Percentiles rank a stretch among this genome's conserved stretches.
Conservation (phyloP, 2,797 vertebrate species). For the Staurois parvus region DNA sequence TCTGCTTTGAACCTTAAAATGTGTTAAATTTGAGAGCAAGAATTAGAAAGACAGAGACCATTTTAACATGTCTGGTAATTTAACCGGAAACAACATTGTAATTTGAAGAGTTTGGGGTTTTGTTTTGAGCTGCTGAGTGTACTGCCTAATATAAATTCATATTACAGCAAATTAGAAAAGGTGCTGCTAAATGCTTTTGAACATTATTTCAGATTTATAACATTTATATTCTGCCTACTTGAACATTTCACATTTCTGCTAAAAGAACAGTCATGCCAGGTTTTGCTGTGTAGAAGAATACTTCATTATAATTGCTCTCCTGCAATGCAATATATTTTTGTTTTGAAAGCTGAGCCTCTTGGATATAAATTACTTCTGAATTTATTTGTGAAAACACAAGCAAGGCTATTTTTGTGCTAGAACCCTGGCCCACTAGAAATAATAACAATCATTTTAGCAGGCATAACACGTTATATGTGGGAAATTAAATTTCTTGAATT, state of each 20-base stretch:
- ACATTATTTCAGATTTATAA: slow-evolving; percentile 3
- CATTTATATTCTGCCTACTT: slow-evolving; percentile 1
- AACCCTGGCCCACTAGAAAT: background rate
- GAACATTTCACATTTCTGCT: background rate
- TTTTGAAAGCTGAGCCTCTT: slow-evolving; percentile 26
- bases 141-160: background rate
- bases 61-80: too few species aligned
- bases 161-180: slow-evolving; percentile 12
- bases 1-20: too few species aligned
- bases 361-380: slow-evolving; percentile 15
- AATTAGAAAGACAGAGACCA: too few species aligned
- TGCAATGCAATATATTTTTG: slow-evolving; percentile 34
- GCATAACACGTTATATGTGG: slow-evolving; percentile 3
- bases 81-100: too few species aligned
- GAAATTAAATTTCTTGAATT: background rate
- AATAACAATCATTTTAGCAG: slow-evolving; percentile 23
- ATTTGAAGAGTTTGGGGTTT: too few species aligned
- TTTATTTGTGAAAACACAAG: slow-evolving; percentile 17
- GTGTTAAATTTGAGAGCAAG: too few species aligned
- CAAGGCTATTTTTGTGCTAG: slow-evolving; percentile 3
- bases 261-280: slow-evolving; percentile 15
- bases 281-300: slow-evolving; percentile 17
- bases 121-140: background rate
- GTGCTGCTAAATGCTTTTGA: slow-evolving; percentile 13
- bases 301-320: slow-evolving; percentile 40